Base-by-base conservation (phyloP, 1,140 invertebrate genomes). In the Cherax quadricarinatus region DNA sequence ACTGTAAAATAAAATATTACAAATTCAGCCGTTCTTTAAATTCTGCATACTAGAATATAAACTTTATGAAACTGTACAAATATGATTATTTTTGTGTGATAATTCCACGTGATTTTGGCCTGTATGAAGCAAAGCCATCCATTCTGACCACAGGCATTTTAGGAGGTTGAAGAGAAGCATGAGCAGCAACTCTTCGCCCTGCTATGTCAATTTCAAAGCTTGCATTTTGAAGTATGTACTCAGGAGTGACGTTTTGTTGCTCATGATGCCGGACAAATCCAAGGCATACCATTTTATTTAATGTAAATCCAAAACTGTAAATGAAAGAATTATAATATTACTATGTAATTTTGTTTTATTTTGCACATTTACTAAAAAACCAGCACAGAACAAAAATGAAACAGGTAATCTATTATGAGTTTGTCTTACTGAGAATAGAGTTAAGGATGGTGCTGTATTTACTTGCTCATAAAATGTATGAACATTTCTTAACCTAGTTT, bases 181-280 rank as follows among this genome's bases (percentile, higher is more conserved):
- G 66, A 4, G 88, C 82, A 30, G 89, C 62, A 16, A 92, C 88
- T 53, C 91, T 89, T 7, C 88, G 81, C 0, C 97, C 97, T 90
- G 96, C 96, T 82, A 97, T 96, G 94, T 97, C 96, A 41, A 97
- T 96, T 95, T 97, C 96, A 95, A 97, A 97, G 60, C 94, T 94
- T 0, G 96, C 96, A 89, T 95, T 95, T 92, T 95, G 95, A 94
- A 96, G 95, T n/a, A 97, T 96, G 94, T 96, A 97, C 51, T 97
- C 96, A 88, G 95, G 96, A 6, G 96, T 96, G n/a, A 97, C 95
- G 18, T 95, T 94, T 49, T 94, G 94, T 51, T 94, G 94, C 53
- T 95, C 94, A 66, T 96, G 95, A 93, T 96, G 95, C 73, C 95
- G 95, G 10, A 97, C 96, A 94, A 96, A 97, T 16, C 97, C 97